Evolutionary conservation across 2,888 invertebrate species (phyloP), one percentile per base, ranked within the genome.

Genomic region (Eurytoma californica): DNA sequence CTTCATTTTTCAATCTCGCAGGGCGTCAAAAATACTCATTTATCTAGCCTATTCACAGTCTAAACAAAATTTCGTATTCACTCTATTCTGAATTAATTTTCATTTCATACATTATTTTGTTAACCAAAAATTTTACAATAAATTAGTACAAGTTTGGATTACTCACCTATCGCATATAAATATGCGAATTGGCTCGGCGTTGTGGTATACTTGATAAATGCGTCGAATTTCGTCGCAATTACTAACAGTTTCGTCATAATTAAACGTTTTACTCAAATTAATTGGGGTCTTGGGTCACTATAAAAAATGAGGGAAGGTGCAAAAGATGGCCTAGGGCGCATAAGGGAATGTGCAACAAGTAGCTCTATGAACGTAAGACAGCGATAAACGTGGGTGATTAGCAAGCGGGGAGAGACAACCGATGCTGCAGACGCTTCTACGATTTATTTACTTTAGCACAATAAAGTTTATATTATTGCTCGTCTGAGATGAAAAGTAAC

Each of bases 391-490:
- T 68, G 53, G 16, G 18, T 60, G 78, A 78, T 68, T 73, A 78
- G 68, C 63, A 57, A 61, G 47, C 28, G 57, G 12, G 16, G 30
- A 53, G 61, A 53, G 61, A 30, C 60, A 3, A n/a, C 28, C 4
- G 51, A 66, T 18, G 73, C 16, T 16, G 51, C 58, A 66, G 30
- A 14, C 65, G 18, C 24, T 13, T n/a, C 39, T 39, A 9, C 0
- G 63, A 79, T 79, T 79, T 68, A 73, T 79, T 79, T 68, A 65
- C 69, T 66, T 63, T 78, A 68, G 61, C 3, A 55, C 61, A 78
- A 73, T 78, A 78, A 78, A 73, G 61, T 73, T 74, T 68, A 67
- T 68, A 24, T 76, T 58, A 77, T 51, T 49, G 49, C 51, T 20
- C 51, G 2, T 16, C 14, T n/a, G 53, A 28, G 61, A 2, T 3